Conservation (phyloP, 35 echinoderm and acorn worm genomes). For the Amphiura filiformis region DNA sequence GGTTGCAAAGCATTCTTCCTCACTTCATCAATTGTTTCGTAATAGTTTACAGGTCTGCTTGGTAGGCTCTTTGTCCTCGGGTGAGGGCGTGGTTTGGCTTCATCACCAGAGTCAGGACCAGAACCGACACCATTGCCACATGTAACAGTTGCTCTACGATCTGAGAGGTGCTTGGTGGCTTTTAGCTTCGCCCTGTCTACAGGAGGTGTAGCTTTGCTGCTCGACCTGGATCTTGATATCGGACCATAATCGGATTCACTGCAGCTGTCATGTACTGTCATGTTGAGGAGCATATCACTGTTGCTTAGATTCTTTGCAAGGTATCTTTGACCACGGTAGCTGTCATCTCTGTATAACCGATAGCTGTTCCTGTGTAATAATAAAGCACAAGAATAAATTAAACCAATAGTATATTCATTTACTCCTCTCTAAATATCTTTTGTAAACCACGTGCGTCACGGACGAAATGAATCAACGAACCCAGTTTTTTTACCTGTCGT, state of each 20-base stretch:
- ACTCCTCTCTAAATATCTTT: too few species aligned
- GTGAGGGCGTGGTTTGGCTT: slow-evolving; percentile 26
- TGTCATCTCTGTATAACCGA: neutral
- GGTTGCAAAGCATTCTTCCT: slow-evolving; percentile 13
- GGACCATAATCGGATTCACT: neutral
- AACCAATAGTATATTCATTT: too few species aligned
- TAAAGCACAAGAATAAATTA: neutral
- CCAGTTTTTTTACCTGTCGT: too few species aligned
- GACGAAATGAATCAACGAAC: too few species aligned
- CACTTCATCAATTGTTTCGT: slow-evolving; percentile 63
- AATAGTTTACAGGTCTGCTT: slow-evolving; percentile 19
- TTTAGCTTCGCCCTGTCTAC: slow-evolving; percentile 1
- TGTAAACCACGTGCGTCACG: too few species aligned
- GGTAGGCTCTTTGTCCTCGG: slow-evolving; percentile 44
- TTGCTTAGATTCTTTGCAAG: neutral
- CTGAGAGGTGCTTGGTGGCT: neutral
- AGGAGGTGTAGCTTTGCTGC: neutral
- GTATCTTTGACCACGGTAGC: neutral
- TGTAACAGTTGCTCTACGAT: slow-evolving; percentile 25
- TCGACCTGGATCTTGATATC: neutral
- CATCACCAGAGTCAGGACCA: neutral
- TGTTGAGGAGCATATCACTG: slow-evolving; percentile 23
- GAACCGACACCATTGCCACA: neutral
- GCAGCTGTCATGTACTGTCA: neutral
- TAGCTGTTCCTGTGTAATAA: neutral